Conservation (phyloP, 2,797 vertebrate species). For the Nyctibius grandis region DNA sequence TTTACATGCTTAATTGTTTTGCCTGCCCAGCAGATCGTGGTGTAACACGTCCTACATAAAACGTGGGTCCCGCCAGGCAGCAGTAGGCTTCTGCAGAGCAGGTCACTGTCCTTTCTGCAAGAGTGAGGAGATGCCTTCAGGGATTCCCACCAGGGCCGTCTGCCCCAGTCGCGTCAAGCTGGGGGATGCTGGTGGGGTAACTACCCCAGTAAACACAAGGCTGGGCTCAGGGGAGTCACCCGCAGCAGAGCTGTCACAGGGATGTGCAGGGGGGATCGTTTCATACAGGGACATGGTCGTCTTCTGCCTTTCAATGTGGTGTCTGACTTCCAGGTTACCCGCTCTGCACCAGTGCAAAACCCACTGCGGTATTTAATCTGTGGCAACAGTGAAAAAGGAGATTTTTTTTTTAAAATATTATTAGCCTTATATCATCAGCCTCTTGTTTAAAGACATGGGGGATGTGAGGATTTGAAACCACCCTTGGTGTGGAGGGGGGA, state of each 20-base stretch:
- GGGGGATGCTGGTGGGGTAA: not conserved
- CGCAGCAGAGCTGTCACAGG: not conserved
- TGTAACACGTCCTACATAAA: not conserved
- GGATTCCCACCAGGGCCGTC: not conserved
- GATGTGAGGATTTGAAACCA: not conserved
- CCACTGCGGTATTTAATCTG: not conserved
- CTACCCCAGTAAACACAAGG: not conserved
- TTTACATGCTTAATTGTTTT: not conserved
- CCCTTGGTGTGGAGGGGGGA: not conserved
- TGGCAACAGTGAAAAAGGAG: not conserved
- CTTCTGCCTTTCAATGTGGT: not conserved
- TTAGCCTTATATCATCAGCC: not conserved
- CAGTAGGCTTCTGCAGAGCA: not conserved
- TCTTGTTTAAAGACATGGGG: not conserved
- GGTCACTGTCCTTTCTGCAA: not conserved
- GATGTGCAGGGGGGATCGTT: accelerated
- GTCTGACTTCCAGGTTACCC: not conserved
- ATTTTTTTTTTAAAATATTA: not conserved
- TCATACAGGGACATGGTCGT: accelerated
- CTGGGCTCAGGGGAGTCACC: not conserved
- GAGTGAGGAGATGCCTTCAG: not conserved
- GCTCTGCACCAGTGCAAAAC: not conserved
- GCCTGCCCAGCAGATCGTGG: not conserved
- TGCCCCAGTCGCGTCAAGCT: accelerated
- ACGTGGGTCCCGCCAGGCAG: not conserved